Conservation (phyloP, 2,888 invertebrate genomes). For the Exephanes ischioxanthus region DNA sequence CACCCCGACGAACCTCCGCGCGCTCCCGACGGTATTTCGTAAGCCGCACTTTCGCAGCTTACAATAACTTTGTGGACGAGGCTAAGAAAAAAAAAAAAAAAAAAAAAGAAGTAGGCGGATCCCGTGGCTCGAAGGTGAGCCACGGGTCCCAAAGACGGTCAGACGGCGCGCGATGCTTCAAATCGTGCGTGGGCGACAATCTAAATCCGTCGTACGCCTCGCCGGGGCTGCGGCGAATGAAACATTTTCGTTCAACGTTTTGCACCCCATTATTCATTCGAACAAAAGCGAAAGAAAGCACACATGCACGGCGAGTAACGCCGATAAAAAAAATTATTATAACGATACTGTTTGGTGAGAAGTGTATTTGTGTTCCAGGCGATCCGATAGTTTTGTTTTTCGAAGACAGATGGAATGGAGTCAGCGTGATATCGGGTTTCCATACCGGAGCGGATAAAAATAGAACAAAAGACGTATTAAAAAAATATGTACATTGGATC, state of each 20-base stretch:
- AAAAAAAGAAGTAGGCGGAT: constrained; percentile 55
- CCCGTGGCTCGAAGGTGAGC: constrained; percentile 58
- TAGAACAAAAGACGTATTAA: constrained; percentile 59
- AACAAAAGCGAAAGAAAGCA: constrained; percentile 7
- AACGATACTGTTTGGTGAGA: constrained; percentile 45
- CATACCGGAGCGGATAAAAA: constrained; percentile 49
- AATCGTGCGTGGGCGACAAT: constrained; percentile 70
- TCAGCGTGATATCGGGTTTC: constrained; percentile 63
- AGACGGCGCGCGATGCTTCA: constrained; percentile 59
- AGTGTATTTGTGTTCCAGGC: constrained; percentile 45
- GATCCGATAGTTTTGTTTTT: constrained; percentile 43
- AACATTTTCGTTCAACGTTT: not conserved
- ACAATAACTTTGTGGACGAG: constrained; percentile 49
- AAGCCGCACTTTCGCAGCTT: constrained; percentile 40
- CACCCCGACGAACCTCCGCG: constrained; percentile 6
- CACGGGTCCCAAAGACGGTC: constrained; percentile 52
- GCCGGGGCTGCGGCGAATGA: constrained; percentile 27
- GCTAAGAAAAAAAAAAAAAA: constrained; percentile 26
- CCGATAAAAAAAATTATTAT: not conserved
- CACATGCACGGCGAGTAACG: constrained; percentile 1
- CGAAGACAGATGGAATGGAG: constrained; percentile 46
- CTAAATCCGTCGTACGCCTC: constrained; percentile 68
- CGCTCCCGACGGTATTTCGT: constrained; percentile 26
- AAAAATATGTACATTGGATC: constrained; percentile 19
- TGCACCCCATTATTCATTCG: not conserved